Conservation (phyloP, 2,888 invertebrate genomes). For the Lasioglossum malachurum region DNA sequence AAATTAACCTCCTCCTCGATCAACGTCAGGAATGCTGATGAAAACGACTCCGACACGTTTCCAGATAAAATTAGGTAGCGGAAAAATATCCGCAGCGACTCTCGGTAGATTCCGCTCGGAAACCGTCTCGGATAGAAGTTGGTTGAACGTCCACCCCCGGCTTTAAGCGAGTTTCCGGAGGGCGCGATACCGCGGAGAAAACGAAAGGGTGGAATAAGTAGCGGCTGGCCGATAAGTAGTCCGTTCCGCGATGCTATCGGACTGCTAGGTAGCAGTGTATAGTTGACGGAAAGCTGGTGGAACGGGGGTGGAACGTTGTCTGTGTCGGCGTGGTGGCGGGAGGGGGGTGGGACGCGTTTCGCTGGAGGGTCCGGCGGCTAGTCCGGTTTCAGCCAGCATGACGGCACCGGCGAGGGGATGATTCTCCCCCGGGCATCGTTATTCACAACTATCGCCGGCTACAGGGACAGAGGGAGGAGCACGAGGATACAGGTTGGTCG, state of each 20-base stretch:
- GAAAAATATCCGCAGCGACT: not conserved
- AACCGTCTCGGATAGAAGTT: constrained; percentile 33
- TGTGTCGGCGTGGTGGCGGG: not conserved
- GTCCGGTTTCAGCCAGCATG: constrained; percentile 50
- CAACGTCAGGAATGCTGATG: not conserved
- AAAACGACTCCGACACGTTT: not conserved
- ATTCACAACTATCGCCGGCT: constrained; percentile 76
- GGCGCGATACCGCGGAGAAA: constrained; percentile 14
- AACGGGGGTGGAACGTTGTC: constrained; percentile 24
- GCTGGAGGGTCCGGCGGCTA: constrained; percentile 54
- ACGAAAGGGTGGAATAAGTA: constrained; percentile 36
- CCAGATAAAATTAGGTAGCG: not conserved
- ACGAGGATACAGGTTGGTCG: constrained; percentile 63
- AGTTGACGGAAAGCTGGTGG: constrained; percentile 51
- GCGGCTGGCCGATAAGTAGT: constrained; percentile 39
- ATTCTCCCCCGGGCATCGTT: constrained; percentile 76
- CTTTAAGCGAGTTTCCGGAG: not conserved
- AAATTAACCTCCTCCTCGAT: not conserved
- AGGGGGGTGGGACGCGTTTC: constrained; percentile 36
- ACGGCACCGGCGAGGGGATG: constrained; percentile 64
- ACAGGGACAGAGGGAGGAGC: constrained; percentile 53
- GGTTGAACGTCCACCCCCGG: constrained; percentile 8
- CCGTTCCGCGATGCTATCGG: constrained; percentile 26
- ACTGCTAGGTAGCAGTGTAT: not conserved
- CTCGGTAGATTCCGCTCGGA: constrained; percentile 1